A percentile compares a stretch with the other conserved stretches of the same genome.
Evolutionary conservation across 2,113 vertebrate species (phyloP).

Genomic region (Phycodurus eques): DNA sequence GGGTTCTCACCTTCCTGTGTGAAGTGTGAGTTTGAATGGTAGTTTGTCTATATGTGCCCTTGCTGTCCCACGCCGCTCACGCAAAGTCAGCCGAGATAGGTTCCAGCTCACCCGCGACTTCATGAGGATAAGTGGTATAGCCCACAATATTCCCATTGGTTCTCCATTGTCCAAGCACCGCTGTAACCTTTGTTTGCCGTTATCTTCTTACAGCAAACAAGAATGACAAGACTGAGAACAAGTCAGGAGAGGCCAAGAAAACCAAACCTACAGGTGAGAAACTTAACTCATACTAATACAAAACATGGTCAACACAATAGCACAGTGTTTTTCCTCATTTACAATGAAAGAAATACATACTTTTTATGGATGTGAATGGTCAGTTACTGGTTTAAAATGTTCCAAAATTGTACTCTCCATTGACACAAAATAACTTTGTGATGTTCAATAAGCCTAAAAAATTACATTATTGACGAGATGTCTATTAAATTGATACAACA

Average conservation of each 20-base stretch:
- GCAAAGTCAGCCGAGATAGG: background rate
- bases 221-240: conserved; percentile 83
- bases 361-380: background rate
- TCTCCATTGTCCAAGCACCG: background rate
- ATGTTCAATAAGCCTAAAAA: too few species aligned
- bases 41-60: too few species aligned
- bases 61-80: background rate
- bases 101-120: background rate
- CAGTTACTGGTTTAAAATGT: background rate
- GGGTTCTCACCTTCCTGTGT: background rate
- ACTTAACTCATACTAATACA: background rate
- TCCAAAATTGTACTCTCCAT: too few species aligned
- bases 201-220: conserved; percentile 63
- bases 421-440: too few species aligned
- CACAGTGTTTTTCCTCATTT: too few species aligned
- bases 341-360: too few species aligned
- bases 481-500: background rate
- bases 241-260: conserved; percentile 81
- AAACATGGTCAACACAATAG: too few species aligned
- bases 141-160: background rate
- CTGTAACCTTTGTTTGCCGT: background rate
- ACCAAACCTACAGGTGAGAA: conserved; percentile 77
- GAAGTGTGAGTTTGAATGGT: too few species aligned
- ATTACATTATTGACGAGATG: too few species aligned
- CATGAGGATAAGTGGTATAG: background rate